Percentiles rank a stretch among this genome's conserved stretches.
These are phyloP conservation scores for Rhingia campestris DNA, from an alignment of 2,888 invertebrate species.

Conservation along the genomic window DNA sequence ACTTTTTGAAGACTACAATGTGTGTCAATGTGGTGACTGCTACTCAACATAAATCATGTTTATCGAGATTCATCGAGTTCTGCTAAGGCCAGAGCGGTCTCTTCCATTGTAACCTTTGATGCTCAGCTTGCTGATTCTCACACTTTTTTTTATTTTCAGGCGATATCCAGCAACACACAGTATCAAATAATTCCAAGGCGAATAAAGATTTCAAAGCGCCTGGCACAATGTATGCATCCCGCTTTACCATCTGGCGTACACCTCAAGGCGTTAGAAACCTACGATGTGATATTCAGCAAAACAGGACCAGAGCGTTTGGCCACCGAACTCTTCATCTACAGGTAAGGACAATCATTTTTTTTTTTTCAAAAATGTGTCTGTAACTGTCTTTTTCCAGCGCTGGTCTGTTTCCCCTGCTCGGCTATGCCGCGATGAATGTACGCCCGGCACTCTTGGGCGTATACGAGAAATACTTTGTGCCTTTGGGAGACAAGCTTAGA, in stretches of 20 bases:
- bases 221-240: slow-evolving; percentile 97
- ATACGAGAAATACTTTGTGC: slow-evolving; percentile 94
- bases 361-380: not conserved
- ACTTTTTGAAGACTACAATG: too few species aligned
- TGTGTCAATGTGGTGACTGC: too few species aligned
- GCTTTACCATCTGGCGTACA: slow-evolving; percentile 95
- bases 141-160: slow-evolving; percentile 84
- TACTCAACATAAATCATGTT: too few species aligned
- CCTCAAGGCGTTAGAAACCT: slow-evolving; percentile 94
- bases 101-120: too few species aligned
- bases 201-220: slow-evolving; percentile 93
- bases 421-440: slow-evolving; percentile 95
- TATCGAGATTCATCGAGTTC: too few species aligned
- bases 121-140: too few species aligned
- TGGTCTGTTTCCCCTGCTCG: slow-evolving; percentile 94
- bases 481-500: slow-evolving; percentile 86
- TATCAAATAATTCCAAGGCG: slow-evolving; percentile 93
- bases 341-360: slow-evolving; percentile 83
- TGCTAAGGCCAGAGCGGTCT: too few species aligned
- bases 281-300: slow-evolving; percentile 94
- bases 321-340: slow-evolving; percentile 92
- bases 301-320: slow-evolving; percentile 92
- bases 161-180: slow-evolving; percentile 90
- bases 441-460: slow-evolving; percentile 91
- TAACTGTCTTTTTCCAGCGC: slow-evolving; percentile 78